Evolutionary conservation across 2,888 invertebrate genomes (phyloP).

Genomic region (Heteromyza rotundicornis): DNA sequence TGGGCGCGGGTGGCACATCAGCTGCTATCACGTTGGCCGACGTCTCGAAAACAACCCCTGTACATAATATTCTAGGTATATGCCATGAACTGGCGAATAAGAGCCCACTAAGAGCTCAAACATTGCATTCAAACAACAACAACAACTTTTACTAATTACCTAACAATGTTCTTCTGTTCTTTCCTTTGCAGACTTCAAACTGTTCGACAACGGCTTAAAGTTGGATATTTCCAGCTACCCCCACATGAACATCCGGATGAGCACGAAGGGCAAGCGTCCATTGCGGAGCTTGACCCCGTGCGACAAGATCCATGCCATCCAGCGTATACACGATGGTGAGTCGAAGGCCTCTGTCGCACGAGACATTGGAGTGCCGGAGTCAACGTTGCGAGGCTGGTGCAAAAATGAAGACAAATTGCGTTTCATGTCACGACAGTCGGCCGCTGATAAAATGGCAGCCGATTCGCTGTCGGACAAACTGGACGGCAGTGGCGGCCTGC

Average conservation of each 20-base stretch:
- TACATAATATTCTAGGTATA: slow-evolving; percentile 43
- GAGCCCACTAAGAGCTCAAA: slow-evolving; percentile 33
- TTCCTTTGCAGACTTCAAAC: slow-evolving; percentile 48
- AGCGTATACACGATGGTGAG: slow-evolving; percentile 83
- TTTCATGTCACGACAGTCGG: slow-evolving; percentile 74
- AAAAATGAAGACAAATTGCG: slow-evolving; percentile 81
- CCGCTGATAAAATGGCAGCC: slow-evolving; percentile 68
- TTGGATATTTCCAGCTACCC: slow-evolving; percentile 62
- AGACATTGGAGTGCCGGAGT: slow-evolving; percentile 85
- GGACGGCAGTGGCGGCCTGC: slow-evolving; percentile 43
- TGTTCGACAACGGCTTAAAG: slow-evolving; percentile 60
- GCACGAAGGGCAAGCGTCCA: slow-evolving; percentile 79
- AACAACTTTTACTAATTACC: too few relatives aligned
- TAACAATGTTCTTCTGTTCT: too few relatives aligned
- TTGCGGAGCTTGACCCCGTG: slow-evolving; percentile 76
- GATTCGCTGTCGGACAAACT: slow-evolving; percentile 56
- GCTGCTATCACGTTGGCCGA: too few relatives aligned
- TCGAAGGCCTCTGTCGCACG: slow-evolving; percentile 86
- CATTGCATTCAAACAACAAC: background rate
- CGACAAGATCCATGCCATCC: slow-evolving; percentile 82
- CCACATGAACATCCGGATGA: slow-evolving; percentile 65
- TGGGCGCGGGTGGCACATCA: slow-evolving; percentile 44
- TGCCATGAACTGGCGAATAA: slow-evolving; percentile 47
- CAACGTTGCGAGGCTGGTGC: slow-evolving; percentile 86
- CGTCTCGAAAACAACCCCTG: too few relatives aligned